Percentiles rank a stretch among this genome's conserved stretches.
phyloP scores from a whole-genome alignment of 2,888 invertebrate species.

The Protula sp. region DNA sequence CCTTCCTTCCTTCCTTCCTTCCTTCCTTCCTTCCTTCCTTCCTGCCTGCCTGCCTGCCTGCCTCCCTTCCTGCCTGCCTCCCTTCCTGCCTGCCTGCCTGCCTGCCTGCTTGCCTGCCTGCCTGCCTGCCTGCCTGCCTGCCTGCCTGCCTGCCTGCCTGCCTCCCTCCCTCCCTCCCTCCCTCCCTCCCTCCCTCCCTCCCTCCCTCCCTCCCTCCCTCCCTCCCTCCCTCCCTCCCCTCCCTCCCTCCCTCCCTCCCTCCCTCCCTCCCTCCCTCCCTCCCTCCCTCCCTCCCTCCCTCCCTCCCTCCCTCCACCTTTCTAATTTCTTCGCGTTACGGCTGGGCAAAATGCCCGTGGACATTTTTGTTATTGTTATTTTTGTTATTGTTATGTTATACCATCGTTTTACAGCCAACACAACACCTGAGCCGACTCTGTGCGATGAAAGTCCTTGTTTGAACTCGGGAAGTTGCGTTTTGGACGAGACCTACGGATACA shows the following conservation, averaged over 20 bases:
- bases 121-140: conserved; percentile 10
- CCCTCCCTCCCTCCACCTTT: conserved; percentile 3
- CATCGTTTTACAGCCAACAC: too few species aligned
- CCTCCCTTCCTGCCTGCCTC: conserved; percentile 4
- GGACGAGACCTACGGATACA: too few species aligned
- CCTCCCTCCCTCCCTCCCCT: conserved; percentile 10
- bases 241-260: conserved; percentile 7
- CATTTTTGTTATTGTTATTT: too few species aligned
- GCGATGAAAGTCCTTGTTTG: too few species aligned
- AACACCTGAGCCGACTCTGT: too few species aligned
- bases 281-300: conserved; percentile 4
- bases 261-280: background rate
- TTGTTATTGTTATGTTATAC: too few species aligned
- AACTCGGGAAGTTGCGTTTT: too few species aligned
- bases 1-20: background rate
- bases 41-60: conserved; percentile 3
- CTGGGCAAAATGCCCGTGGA: too few species aligned
- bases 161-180: conserved; percentile 4
- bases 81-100: conserved; percentile 3
- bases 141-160: conserved; percentile 4
- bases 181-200: conserved; percentile 5
- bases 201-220: conserved; percentile 6
- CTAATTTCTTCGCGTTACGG: too few species aligned
- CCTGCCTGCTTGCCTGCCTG: too few species aligned
- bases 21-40: conserved; percentile 7